Conservation (phyloP, 1,140 invertebrate genomes). For the Lycorma delicatula region DNA sequence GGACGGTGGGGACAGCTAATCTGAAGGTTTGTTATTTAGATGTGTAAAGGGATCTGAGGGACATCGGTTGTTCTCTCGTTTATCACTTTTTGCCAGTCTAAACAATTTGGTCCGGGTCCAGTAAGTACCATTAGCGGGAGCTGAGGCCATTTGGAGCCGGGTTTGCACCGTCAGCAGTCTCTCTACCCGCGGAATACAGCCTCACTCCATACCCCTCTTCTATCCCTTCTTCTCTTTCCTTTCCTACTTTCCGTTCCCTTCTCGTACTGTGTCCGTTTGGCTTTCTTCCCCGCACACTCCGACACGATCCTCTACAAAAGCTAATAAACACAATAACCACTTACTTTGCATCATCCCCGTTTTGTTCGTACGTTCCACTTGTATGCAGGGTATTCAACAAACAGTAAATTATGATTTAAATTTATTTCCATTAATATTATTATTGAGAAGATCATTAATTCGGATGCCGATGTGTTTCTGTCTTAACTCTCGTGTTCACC, state of each 20-base stretch:
- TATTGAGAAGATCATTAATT: no score
- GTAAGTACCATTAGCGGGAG: constrained; percentile 4
- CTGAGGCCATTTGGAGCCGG: constrained; percentile 1
- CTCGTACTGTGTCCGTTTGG: not conserved
- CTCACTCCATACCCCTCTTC: not conserved
- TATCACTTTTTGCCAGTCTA: constrained; percentile 7
- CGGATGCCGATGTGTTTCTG: no score
- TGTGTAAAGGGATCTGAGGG: constrained; percentile 5
- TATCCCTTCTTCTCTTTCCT: not conserved
- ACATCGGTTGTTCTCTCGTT: constrained; percentile 1
- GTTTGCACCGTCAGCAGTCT: not conserved
- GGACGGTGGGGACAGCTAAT: not conserved
- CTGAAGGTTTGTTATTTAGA: constrained; percentile 6
- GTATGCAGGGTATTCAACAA: no score
- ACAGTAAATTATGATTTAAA: no score
- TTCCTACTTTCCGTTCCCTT: not conserved
- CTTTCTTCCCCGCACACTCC: not conserved
- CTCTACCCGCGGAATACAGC: not conserved
- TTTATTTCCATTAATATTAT: no score
- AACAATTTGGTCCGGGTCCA: constrained; percentile 6
- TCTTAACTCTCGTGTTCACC: no score
- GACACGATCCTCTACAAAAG: not conserved
- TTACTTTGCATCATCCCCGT: constrained; percentile 3
- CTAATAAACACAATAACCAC: constrained; percentile 6
- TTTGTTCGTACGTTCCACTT: no score